Percentiles rank a stretch among this genome's conserved stretches.
Conservation (phyloP, 1,140 invertebrate genomes). For the Colletes gigas region DNA sequence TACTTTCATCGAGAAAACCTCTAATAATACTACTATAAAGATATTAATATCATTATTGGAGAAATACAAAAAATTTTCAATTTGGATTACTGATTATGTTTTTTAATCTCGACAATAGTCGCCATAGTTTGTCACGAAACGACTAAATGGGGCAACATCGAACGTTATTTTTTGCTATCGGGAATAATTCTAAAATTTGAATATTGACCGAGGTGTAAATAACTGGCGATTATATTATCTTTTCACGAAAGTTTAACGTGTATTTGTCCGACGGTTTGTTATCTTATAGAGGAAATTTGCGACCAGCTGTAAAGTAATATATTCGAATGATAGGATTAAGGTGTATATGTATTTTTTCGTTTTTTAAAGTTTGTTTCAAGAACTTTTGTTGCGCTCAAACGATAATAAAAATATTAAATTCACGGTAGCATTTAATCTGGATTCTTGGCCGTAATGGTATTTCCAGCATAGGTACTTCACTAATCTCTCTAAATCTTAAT, state of each 20-base stretch:
- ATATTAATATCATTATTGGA: no score
- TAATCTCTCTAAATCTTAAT: constrained; percentile 66
- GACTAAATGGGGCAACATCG: not conserved
- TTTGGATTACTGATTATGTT: no score
- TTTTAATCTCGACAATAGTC: no score
- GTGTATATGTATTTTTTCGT: no score
- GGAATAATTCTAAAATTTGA: not conserved
- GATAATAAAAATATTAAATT: not conserved
- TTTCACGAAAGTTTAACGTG: not conserved
- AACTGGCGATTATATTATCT: constrained; percentile 9
- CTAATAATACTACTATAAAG: no score
- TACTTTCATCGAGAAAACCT: no score
- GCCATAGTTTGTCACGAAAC: no score
- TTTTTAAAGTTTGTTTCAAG: no score
- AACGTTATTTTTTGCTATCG: constrained; percentile 2
- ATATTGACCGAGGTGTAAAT: not conserved
- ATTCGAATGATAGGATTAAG: no score
- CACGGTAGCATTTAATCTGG: constrained; percentile 30
- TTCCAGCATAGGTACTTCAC: constrained; percentile 17
- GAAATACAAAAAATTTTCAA: no score
- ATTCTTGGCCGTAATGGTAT: constrained; percentile 30
- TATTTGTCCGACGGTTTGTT: not conserved
- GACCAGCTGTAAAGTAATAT: no score
- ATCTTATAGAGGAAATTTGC: not conserved
- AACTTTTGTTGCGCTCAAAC: no score